Conservation (phyloP, 2,113 vertebrate genomes). For the Vanacampus margaritifer region DNA sequence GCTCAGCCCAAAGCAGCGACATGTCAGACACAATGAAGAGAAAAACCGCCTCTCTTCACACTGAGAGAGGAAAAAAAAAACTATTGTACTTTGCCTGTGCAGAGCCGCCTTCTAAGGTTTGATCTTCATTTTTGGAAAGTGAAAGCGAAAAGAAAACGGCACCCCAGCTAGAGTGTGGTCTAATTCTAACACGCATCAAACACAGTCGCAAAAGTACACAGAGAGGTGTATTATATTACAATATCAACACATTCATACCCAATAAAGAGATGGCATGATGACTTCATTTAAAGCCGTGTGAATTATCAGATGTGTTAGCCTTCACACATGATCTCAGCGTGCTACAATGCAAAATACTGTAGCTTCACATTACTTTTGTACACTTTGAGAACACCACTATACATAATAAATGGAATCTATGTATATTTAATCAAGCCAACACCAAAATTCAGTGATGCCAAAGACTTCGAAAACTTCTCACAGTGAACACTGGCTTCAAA, state of each 20-base stretch:
- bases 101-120: slow-evolving; percentile 4
- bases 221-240: neutral
- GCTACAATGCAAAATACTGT: neutral
- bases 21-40: slow-evolving; percentile 36
- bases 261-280: neutral
- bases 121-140: slow-evolving; percentile 24
- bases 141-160: slow-evolving; percentile 11
- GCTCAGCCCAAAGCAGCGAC: slow-evolving; percentile 29
- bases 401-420: slow-evolving; percentile 17
- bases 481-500: slow-evolving; percentile 40
- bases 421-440: slow-evolving; percentile 41
- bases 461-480: slow-evolving; percentile 32
- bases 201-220: neutral
- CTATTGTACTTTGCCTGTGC: neutral
- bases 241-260: neutral
- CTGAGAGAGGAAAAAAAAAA: neutral
- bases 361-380: neutral
- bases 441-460: slow-evolving; percentile 28
- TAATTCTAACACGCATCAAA: slow-evolving; percentile 18
- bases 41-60: slow-evolving; percentile 11
- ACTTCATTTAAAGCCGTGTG: neutral
- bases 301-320: neutral
- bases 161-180: slow-evolving; percentile 2
- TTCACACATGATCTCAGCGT: neutral
- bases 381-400: neutral